Conservation (phyloP, 2,888 invertebrate genomes). For the Automeris io region DNA sequence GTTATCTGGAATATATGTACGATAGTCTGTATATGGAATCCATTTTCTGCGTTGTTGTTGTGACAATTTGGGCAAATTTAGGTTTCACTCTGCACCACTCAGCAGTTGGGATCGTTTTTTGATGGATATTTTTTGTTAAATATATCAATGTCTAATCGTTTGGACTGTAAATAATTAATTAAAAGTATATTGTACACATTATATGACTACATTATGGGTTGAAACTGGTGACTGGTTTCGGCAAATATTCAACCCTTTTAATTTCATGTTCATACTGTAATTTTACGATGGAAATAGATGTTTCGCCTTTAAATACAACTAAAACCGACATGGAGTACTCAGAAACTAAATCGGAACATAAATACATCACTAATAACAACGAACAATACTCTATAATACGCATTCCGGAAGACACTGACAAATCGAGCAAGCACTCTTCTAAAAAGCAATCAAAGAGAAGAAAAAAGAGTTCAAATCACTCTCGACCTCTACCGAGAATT, state of each 20-base stretch:
- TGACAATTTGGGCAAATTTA: slow-evolving; percentile 74
- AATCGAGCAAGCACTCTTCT: slow-evolving; percentile 86
- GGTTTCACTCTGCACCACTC: slow-evolving; percentile 37
- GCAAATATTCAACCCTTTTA: slow-evolving; percentile 48
- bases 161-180: slow-evolving; percentile 21
- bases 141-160: slow-evolving; percentile 34
- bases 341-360: slow-evolving; percentile 55
- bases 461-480: slow-evolving; percentile 85
- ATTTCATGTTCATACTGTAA: slow-evolving; percentile 33
- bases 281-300: slow-evolving; percentile 61
- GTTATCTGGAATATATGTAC: no score
- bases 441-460: slow-evolving; percentile 83
- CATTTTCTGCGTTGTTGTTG: slow-evolving; percentile 77
- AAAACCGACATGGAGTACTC: slow-evolving; percentile 58
- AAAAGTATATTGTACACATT: slow-evolving; percentile 21
- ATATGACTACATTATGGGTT: slow-evolving; percentile 56
- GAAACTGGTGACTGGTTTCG: slow-evolving; percentile 64
- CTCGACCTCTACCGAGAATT: slow-evolving; percentile 83
- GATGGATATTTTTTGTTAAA: slow-evolving; percentile 28
- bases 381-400: slow-evolving; percentile 66
- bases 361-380: slow-evolving; percentile 55
- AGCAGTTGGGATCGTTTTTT: slow-evolving; percentile 25
- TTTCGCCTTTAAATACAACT: slow-evolving; percentile 44
- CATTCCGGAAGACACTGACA: slow-evolving; percentile 69
- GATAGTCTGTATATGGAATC: slow-evolving; percentile 40